Conservation (phyloP, 2,888 invertebrate species). For the Dinocampus coccinellae region DNA sequence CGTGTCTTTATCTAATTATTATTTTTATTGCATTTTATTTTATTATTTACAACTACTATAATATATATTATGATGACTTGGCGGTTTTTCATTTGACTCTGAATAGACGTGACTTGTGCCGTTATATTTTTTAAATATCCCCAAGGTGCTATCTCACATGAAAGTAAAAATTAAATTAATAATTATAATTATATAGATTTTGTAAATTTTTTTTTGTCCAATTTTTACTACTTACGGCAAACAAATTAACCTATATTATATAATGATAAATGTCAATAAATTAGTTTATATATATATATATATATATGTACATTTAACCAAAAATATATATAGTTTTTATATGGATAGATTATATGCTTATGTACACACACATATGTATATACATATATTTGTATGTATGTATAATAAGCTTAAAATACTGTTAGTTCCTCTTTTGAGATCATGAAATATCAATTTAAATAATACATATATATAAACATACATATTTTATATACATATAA, state of each 20-base stretch:
- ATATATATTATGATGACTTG: background rate
- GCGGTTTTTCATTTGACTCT: background rate
- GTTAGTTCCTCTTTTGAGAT: background rate
- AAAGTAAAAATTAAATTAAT: background rate
- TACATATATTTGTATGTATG: background rate
- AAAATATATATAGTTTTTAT: conserved; percentile 59
- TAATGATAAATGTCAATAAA: background rate
- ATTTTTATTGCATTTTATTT: background rate
- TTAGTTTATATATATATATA: conserved; percentile 52
- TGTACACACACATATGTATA: background rate
- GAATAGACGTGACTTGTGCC: background rate
- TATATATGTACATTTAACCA: conserved; percentile 64
- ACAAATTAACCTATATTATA: background rate
- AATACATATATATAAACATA: conserved; percentile 1
- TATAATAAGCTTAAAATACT: conserved; percentile 1
- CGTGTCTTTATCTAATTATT: background rate
- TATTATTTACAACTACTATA: background rate
- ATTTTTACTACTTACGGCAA: background rate
- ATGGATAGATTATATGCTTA: conserved; percentile 56
- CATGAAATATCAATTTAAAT: background rate
- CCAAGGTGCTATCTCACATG: background rate
- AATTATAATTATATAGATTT: background rate
- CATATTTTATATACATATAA: conserved; percentile 3
- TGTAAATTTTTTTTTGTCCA: conserved; percentile 7
- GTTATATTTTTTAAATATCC: background rate